phyloP scores from a whole-genome alignment of 2,113 vertebrate genomes.

The Melozone crissalis region DNA sequence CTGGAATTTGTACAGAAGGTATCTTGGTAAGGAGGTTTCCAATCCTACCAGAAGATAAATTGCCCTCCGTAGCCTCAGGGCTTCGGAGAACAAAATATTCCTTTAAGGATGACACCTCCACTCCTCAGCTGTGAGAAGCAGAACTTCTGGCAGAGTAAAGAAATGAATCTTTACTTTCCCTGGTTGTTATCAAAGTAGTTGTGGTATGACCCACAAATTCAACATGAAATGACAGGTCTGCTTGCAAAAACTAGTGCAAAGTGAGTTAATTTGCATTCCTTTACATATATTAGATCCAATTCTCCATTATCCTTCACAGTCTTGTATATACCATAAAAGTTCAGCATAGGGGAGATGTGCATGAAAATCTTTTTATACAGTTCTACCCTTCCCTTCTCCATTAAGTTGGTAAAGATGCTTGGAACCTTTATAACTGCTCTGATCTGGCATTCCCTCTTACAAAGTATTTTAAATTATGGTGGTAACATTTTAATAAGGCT shows the following conservation, averaged over 20 bases:
- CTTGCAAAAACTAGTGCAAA: constrained; percentile 1
- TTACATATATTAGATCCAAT: background rate
- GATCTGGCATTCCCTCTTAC: background rate
- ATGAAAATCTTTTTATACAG: background rate
- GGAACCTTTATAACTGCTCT: background rate
- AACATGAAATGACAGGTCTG: background rate
- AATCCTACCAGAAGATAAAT: constrained; percentile 2
- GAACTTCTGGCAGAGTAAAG: background rate
- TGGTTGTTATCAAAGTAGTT: constrained; percentile 1
- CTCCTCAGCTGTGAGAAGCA: constrained; percentile 4
- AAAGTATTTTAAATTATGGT: background rate
- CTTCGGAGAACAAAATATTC: background rate
- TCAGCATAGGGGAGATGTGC: background rate
- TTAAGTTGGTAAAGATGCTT: background rate
- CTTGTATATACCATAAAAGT: background rate
- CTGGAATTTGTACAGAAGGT: background rate
- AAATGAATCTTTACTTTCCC: background rate
- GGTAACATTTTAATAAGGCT: constrained; percentile 21
- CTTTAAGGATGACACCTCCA: background rate
- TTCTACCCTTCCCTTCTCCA: background rate
- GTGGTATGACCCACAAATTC: background rate
- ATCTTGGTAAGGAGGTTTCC: background rate
- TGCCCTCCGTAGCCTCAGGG: background rate
- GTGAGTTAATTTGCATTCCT: background rate
- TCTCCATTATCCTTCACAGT: background rate